Evolutionary conservation across 37 sponge, comb jelly and placozoan species (phyloP).

Genomic region (Oopsacas minuta): DNA sequence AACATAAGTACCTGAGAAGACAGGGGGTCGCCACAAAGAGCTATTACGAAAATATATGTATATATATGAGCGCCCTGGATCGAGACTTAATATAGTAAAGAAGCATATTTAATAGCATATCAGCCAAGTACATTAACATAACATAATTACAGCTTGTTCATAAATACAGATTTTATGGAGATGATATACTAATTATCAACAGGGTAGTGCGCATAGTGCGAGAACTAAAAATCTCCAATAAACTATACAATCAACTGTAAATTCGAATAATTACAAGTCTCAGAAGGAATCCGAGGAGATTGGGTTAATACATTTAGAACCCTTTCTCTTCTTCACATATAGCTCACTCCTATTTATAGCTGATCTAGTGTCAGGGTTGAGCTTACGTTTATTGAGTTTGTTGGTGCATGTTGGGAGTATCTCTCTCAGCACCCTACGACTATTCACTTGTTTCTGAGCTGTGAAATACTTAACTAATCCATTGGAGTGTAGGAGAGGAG

Average conservation of each 20-base stretch:
- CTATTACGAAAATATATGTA: too few species aligned
- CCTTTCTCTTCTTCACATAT: not conserved
- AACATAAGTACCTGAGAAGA: too few species aligned
- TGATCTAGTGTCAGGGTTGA: not conserved
- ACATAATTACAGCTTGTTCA: too few species aligned
- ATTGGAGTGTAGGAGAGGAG: not conserved
- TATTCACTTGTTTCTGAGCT: not conserved
- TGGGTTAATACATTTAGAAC: not conserved
- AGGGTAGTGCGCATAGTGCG: too few species aligned
- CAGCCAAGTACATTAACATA: too few species aligned
- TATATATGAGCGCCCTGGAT: too few species aligned
- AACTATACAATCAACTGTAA: not conserved
- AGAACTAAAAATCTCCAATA: too few species aligned
- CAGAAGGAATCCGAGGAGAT: not conserved
- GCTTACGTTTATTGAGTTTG: not conserved
- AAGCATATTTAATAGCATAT: too few species aligned
- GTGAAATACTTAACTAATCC: not conserved
- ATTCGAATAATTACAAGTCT: not conserved
- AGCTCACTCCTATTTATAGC: not conserved
- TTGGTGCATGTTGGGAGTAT: not conserved
- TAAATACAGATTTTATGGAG: too few species aligned
- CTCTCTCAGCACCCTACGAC: not conserved
- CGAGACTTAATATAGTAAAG: too few species aligned
- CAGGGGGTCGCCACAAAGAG: too few species aligned
- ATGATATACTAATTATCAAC: too few species aligned